These are phyloP conservation scores for Eurystomus gularis DNA, from an alignment of 2,113 vertebrate species.

Conservation along the genomic window DNA sequence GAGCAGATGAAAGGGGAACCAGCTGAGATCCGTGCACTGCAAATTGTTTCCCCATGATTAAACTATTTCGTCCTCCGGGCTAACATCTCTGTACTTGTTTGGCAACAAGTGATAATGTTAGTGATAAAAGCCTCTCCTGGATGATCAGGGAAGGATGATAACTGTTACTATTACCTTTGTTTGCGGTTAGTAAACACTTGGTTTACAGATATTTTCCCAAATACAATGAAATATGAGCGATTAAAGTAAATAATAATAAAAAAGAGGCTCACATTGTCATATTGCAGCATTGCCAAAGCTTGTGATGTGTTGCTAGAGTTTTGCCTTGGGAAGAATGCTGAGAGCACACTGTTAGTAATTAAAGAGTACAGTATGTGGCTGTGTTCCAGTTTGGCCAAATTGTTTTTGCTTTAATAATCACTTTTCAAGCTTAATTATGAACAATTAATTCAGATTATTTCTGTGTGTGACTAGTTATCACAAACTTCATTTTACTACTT, in stretches of 20 bases:
- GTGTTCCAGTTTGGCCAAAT: not conserved
- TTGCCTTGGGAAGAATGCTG: not conserved
- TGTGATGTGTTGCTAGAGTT: not conserved
- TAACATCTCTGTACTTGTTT: constrained; percentile 50
- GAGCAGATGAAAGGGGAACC: constrained; percentile 60
- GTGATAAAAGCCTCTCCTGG: constrained; percentile 39
- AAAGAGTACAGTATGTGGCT: not conserved
- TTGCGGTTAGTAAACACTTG: not conserved
- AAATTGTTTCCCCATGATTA: constrained; percentile 65
- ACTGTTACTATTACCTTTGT: not conserved
- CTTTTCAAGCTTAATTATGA: not conserved
- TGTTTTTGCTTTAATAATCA: not conserved
- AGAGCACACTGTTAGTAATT: not conserved
- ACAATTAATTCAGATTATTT: not conserved
- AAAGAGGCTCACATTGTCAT: not conserved
- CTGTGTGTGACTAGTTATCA: not conserved
- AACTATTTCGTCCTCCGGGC: constrained; percentile 66
- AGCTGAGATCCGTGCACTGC: constrained; percentile 56
- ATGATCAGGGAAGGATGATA: constrained; percentile 8
- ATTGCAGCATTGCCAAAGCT: not conserved
- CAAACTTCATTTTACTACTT: not conserved
- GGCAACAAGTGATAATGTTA: constrained; percentile 40
- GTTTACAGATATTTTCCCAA: not conserved
- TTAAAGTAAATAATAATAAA: not conserved
- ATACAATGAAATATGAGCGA: not conserved